These are phyloP conservation scores for Murina feae DNA, from an alignment of 2,113 vertebrate genomes.

Conservation along the genomic window DNA sequence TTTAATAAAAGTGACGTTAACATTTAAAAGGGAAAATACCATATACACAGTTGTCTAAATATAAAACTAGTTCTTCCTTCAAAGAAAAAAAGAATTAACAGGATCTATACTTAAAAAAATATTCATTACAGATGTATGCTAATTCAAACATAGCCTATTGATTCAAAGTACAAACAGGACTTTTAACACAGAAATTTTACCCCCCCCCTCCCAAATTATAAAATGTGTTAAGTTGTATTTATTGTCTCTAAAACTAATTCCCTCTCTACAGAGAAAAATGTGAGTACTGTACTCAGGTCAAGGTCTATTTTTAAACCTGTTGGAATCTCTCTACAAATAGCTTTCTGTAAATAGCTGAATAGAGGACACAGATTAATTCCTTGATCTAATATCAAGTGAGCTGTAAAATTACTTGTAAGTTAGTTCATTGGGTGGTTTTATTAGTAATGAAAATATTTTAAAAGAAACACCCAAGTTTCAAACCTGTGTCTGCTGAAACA, in stretches of 20 bases:
- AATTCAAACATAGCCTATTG: background rate
- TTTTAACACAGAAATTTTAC: conserved; percentile 30
- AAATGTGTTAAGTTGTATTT: conserved; percentile 59
- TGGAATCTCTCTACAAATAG: conserved; percentile 93
- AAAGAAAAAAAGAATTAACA: background rate
- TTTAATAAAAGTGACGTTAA: too few relatives aligned
- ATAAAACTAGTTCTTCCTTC: background rate
- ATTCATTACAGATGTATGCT: background rate
- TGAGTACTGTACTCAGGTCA: conserved; percentile 90
- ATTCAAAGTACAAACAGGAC: conserved; percentile 27
- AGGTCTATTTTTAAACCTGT: conserved; percentile 93
- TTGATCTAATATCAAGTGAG: conserved; percentile 76
- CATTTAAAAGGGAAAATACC: background rate
- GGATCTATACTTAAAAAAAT: conserved; percentile 9
- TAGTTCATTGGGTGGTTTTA: conserved; percentile 68
- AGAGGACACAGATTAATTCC: conserved; percentile 79
- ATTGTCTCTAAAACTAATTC: conserved; percentile 65
- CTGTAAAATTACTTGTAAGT: conserved; percentile 66
- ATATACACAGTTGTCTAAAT: background rate
- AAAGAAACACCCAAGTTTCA: conserved; percentile 77
- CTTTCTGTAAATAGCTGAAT: conserved; percentile 85
- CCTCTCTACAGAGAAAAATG: conserved; percentile 83
- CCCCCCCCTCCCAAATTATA: background rate
- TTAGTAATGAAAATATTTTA: conserved; percentile 71
- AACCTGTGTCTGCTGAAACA: conserved; percentile 98